Evolutionary conservation across 2,113 vertebrate species (phyloP), one percentile per base, ranked within the genome.

Genomic region (Argyrosomus japonicus): DNA sequence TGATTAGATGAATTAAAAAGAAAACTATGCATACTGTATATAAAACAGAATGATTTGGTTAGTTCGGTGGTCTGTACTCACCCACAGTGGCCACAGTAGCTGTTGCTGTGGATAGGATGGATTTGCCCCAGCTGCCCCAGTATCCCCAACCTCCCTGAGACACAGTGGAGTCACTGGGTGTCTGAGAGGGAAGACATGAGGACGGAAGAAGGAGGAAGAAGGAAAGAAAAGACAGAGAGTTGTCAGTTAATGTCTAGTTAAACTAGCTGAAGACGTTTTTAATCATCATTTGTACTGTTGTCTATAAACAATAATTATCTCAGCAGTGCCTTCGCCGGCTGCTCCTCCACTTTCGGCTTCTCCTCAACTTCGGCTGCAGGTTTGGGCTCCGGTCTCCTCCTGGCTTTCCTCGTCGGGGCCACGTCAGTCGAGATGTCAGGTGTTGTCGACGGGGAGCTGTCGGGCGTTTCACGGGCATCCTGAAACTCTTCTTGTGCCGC

Each of bases 51-150:
- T 18, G 36, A 3, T 1, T 0, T 17, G 5, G 6, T 36, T 15
- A 23, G 15, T 47, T 4, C 14, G 45, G 45, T 47, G 13, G 45
- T 4, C 7, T 23, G 13, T 6, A 83, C 97, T 97, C 95, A 99
- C 98, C 98, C 89, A 99, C 98, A 71, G 97, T 97, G 43, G 96
- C 96, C 82, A 98, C 97, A 0, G 98, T 99, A 76, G 97, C 97
- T 56, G 97, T 96, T 1, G 98, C 98, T 47, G 97, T 97, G 68
- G 97, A 97, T 27, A 99, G 85, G 53, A 99, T 91, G 60, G 97
- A 97, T 91, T 99, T 99, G 17, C 98, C 97, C 98, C 98, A 99
- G 91, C 92, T 99, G 50, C 98, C 98, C 98, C 98, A 99, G 82
- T 96, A 97, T 0, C 97, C 97, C 98, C 98, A 99, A 43, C 97